A percentile compares a stretch with the other conserved stretches of the same genome.
phyloP scores from a whole-genome alignment of 1,140 invertebrate genomes.

The Drosophila sucinea region DNA sequence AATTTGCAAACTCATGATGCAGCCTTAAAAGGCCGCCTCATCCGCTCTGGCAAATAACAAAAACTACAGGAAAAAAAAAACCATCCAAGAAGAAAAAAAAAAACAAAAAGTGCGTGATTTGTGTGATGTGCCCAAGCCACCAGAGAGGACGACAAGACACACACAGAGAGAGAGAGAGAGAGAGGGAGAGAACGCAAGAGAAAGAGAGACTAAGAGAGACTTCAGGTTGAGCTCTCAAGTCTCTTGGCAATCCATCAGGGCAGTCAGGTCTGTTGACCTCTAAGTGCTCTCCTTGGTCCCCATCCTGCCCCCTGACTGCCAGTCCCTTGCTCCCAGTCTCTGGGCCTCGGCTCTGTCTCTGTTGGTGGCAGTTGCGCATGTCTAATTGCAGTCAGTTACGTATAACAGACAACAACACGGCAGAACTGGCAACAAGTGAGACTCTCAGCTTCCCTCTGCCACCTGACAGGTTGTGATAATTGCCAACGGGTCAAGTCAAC shows the following conservation, averaged over 20 bases:
- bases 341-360: slow-evolving; percentile 5
- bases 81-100: slow-evolving; percentile 14
- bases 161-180: slow-evolving; percentile 16
- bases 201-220: neutral
- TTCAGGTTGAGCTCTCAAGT: slow-evolving; percentile 37
- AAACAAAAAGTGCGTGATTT: slow-evolving; percentile 74
- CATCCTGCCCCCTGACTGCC: neutral
- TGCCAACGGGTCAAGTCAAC: slow-evolving; percentile 67
- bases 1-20: slow-evolving; percentile 81
- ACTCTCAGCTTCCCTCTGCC: slow-evolving; percentile 69
- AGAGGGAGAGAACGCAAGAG: neutral
- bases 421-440: slow-evolving; percentile 51
- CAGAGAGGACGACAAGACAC: slow-evolving; percentile 38
- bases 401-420: slow-evolving; percentile 54
- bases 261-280: slow-evolving; percentile 74
- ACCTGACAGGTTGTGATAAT: slow-evolving; percentile 70
- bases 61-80: slow-evolving; percentile 36
- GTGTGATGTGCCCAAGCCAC: slow-evolving; percentile 74
- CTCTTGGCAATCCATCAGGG: slow-evolving; percentile 72
- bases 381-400: slow-evolving; percentile 71
- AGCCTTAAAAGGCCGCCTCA: slow-evolving; percentile 78
- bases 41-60: slow-evolving; percentile 70
- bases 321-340: neutral
- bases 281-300: slow-evolving; percentile 47
- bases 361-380: slow-evolving; percentile 63